These are phyloP conservation scores for Sminthurides aquaticus DNA, from an alignment of 2,888 invertebrate species.

Conservation along the genomic window DNA sequence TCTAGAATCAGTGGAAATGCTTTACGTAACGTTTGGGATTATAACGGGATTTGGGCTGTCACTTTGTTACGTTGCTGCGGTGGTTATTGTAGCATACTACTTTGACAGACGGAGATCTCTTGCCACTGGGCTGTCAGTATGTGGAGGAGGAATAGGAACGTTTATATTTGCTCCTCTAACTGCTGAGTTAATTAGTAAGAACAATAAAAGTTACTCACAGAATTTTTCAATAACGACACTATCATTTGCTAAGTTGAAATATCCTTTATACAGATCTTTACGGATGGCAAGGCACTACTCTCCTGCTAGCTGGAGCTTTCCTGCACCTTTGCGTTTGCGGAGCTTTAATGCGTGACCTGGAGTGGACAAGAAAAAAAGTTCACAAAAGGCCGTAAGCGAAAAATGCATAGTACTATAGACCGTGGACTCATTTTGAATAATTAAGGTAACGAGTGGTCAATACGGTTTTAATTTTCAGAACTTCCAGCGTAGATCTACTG, in stretches of 20 bases:
- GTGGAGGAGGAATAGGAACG: conserved; percentile 81
- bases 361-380: conserved; percentile 59
- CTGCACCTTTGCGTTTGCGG: conserved; percentile 75
- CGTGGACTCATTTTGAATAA: too few relatives aligned
- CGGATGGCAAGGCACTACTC: conserved; percentile 73
- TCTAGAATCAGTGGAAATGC: conserved; percentile 64
- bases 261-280: conserved; percentile 54
- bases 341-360: conserved; percentile 73
- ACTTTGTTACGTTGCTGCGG: conserved; percentile 74
- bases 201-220: not conserved
- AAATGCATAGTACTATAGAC: too few relatives aligned
- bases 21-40: conserved; percentile 75
- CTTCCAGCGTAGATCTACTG: conserved; percentile 19
- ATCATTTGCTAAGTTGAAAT: not conserved
- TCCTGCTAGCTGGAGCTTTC: conserved; percentile 75
- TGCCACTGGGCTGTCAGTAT: conserved; percentile 77
- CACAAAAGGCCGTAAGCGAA: conserved; percentile 16
- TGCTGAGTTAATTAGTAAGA: conserved; percentile 56
- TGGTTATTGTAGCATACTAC: conserved; percentile 82
- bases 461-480: too few relatives aligned
- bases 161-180: conserved; percentile 77
- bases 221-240: too few relatives aligned
- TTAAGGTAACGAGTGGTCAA: too few relatives aligned
- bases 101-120: conserved; percentile 76
- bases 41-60: conserved; percentile 77